Conservation (phyloP, 1,140 invertebrate species). For the Chrysoperla carnea region DNA sequence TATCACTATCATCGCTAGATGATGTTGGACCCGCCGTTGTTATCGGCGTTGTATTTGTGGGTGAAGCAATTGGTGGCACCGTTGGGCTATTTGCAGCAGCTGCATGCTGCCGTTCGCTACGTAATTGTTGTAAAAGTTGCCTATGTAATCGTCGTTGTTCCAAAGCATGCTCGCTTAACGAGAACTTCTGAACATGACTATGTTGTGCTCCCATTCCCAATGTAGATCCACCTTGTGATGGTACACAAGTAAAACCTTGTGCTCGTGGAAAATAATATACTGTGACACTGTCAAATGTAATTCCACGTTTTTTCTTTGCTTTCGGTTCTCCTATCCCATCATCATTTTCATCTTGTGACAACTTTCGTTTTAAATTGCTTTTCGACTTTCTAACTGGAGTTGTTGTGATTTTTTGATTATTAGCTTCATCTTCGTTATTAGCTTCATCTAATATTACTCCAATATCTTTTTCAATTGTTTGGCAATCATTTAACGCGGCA, state of each 20-base stretch:
- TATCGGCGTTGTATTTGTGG: too few species aligned
- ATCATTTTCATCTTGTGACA: constrained; percentile 22
- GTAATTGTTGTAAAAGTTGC: constrained; percentile 58
- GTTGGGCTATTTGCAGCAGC: neutral
- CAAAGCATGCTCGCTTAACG: constrained; percentile 52
- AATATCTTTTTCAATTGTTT: neutral
- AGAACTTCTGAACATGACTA: constrained; percentile 54
- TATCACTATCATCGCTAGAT: constrained; percentile 55
- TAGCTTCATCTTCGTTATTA: constrained; percentile 1
- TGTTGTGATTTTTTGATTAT: constrained; percentile 2
- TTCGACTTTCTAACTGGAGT: constrained; percentile 15
- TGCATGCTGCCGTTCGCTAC: constrained; percentile 41
- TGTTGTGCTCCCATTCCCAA: constrained; percentile 88
- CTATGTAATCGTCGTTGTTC: constrained; percentile 75
- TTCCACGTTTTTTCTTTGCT: constrained; percentile 50
- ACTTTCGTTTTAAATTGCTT: constrained; percentile 35
- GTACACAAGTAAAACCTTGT: constrained; percentile 96
- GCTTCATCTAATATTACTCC: constrained; percentile 21
- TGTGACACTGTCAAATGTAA: constrained; percentile 82
- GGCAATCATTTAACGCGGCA: neutral
- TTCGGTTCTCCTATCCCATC: constrained; percentile 22
- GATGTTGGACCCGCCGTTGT: constrained; percentile 2
- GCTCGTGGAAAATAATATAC: constrained; percentile 89
- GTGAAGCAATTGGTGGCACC: constrained; percentile 19
- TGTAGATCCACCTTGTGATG: constrained; percentile 90